Percentiles rank a stretch among this genome's conserved stretches.
phyloP scores from a whole-genome alignment of 1,140 invertebrate species.

The Hyles euphorbiae region DNA sequence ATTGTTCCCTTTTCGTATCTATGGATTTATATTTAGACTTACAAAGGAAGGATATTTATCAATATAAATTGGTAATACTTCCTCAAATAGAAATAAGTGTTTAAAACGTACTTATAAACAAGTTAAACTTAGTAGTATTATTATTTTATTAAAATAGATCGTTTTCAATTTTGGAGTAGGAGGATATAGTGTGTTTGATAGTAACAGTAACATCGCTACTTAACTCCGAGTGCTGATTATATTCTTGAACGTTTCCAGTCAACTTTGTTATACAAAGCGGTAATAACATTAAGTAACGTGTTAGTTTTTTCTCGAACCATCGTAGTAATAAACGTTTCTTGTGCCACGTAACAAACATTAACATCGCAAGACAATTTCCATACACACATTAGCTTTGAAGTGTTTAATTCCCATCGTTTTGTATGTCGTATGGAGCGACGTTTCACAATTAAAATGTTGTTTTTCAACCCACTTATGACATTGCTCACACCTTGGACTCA shows the following conservation, averaged over 20 bases:
- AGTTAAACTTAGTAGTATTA: too few relatives aligned
- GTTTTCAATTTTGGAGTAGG: too few relatives aligned
- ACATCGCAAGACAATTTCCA: constrained; percentile 23
- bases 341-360: constrained; percentile 24
- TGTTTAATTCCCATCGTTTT: constrained; percentile 49
- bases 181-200: neutral
- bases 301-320: constrained; percentile 13
- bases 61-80: too few relatives aligned
- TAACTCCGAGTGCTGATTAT: neutral
- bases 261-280: constrained; percentile 4
- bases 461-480: constrained; percentile 53
- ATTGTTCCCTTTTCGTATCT: too few relatives aligned
- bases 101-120: too few relatives aligned
- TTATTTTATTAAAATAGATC: too few relatives aligned
- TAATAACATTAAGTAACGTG: constrained; percentile 19
- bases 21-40: neutral
- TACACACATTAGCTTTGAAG: constrained; percentile 16
- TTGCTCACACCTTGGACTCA: constrained; percentile 58
- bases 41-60: neutral
- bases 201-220: neutral
- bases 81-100: too few relatives aligned
- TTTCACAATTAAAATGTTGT: constrained; percentile 54
- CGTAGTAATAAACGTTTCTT: constrained; percentile 18
- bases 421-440: constrained; percentile 41
- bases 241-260: neutral